Evolutionary conservation across 2,888 invertebrate genomes (phyloP), one percentile per base, ranked within the genome.

Genomic region (Euclidia mi): DNA sequence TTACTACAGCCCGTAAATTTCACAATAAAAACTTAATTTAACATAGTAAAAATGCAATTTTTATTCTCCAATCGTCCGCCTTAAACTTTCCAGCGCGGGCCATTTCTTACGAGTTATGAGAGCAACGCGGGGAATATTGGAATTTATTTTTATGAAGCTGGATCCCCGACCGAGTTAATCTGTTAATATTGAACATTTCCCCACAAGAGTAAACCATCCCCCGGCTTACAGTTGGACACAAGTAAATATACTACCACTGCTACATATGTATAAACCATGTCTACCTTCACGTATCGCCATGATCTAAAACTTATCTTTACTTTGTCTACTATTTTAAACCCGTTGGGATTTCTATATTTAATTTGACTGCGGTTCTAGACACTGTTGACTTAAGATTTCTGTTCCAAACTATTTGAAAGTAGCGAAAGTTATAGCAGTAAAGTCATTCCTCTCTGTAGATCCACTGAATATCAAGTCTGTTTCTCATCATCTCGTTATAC

Each of bases 121-220:
- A 87, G 88, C 84, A 88, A 84, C 85, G 88, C 85, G 88, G 86
- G 85, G 87, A 87, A 89, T 89, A 90, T 90, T 89, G 88, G 89
- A 89, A 89, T 89, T 89, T 90, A 89, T 90, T 90, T 90, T 90
- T 90, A 90, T 88, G 88, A 89, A 89, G 87, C 87, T 69, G 77
- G 84, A 85, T 85, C 84, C 85, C 86, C 88, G 76, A 85, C 85
- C 84, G 84, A 88, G 90, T 87, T 90, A 90, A 90, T 90, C 89
- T 90, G 90, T 90, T 92, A 90, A 92, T 91, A 92, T 91, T 91
- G 90, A 87, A 87, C 87, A 88, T 89, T 89, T 83, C 78, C 81
- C 86, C 84, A 77, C 84, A 82, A 82, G 84, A 85, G 82, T 84
- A 81, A 87, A 85, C 84, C 82, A 75, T 77, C 75, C 75, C 75